phyloP scores from a whole-genome alignment of 1,140 invertebrate species.

The Amyelois transitella region DNA sequence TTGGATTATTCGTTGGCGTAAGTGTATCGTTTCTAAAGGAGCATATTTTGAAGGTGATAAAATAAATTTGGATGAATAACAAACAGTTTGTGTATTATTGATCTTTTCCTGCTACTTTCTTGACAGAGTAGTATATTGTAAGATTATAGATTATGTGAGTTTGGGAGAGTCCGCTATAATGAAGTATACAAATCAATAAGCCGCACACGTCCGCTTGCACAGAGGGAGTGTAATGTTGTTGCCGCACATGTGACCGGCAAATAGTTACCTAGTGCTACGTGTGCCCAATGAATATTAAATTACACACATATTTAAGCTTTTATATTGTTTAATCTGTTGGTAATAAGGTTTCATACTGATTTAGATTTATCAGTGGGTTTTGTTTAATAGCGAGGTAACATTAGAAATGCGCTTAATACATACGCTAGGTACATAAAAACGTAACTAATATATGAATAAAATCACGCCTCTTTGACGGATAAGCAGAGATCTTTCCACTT shows the following conservation, averaged over 20 bases:
- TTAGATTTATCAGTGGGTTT: too few relatives aligned
- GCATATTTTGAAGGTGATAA: too few relatives aligned
- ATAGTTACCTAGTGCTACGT: not conserved
- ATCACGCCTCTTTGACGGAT: too few relatives aligned
- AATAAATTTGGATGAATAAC: not conserved
- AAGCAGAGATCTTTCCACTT: too few relatives aligned
- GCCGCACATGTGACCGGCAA: slow-evolving; percentile 6
- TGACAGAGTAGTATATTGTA: not conserved
- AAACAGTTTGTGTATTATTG: not conserved
- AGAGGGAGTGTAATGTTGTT: slow-evolving; percentile 7
- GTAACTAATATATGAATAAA: too few relatives aligned
- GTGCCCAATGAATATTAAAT: not conserved
- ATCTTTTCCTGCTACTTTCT: not conserved
- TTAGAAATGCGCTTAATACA: too few relatives aligned
- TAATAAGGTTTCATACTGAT: too few relatives aligned
- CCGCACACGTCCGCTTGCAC: slow-evolving; percentile 14
- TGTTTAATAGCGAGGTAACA: too few relatives aligned
- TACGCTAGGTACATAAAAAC: too few relatives aligned
- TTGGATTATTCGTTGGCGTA: too few relatives aligned
- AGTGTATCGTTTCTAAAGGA: too few relatives aligned
- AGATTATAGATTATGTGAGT: not conserved
- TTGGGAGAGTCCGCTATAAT: not conserved
- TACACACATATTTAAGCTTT: not conserved
- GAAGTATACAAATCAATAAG: slow-evolving; percentile 11
- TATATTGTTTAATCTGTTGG: too few relatives aligned